Conservation (phyloP, 2,888 invertebrate species). For the Andrena bucephala region DNA sequence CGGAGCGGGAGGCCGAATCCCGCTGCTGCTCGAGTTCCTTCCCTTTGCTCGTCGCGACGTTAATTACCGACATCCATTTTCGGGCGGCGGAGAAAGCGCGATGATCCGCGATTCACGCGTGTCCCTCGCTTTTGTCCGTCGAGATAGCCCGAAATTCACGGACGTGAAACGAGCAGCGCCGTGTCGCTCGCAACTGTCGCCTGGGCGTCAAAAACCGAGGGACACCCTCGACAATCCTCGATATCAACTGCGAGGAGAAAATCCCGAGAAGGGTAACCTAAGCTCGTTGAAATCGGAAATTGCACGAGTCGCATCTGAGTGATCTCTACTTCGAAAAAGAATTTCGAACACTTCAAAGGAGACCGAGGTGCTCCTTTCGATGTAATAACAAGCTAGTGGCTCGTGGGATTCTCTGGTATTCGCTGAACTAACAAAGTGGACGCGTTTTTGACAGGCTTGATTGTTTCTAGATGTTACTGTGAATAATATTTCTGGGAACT, state of each 20-base stretch:
- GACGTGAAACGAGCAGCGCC: background rate
- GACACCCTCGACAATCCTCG: slow-evolving; percentile 17
- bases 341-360: slow-evolving; percentile 1
- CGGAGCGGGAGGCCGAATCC: background rate
- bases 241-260: slow-evolving; percentile 27
- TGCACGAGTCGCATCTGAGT: background rate
- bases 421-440: background rate
- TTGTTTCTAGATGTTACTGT: too few relatives aligned
- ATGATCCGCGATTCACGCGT: slow-evolving; percentile 30
- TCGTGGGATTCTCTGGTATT: background rate
- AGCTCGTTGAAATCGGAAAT: slow-evolving; percentile 10
- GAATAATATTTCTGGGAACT: background rate
- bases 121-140: slow-evolving; percentile 2
- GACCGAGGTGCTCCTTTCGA: background rate
- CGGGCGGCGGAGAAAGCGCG: slow-evolving; percentile 28
- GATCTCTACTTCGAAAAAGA: slow-evolving; percentile 22
- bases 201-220: background rate
- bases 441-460: too few relatives aligned
- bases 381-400: slow-evolving; percentile 31
- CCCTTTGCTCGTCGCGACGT: slow-evolving; percentile 29
- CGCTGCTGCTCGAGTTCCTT: slow-evolving; percentile 1
- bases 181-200: background rate
- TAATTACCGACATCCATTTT: slow-evolving; percentile 40
- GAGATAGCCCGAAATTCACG: slow-evolving; percentile 28
- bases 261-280: background rate